Percentiles rank a stretch among this genome's conserved stretches.
phyloP scores from a whole-genome alignment of 2,113 vertebrate genomes.

The Talpa occidentalis region DNA sequence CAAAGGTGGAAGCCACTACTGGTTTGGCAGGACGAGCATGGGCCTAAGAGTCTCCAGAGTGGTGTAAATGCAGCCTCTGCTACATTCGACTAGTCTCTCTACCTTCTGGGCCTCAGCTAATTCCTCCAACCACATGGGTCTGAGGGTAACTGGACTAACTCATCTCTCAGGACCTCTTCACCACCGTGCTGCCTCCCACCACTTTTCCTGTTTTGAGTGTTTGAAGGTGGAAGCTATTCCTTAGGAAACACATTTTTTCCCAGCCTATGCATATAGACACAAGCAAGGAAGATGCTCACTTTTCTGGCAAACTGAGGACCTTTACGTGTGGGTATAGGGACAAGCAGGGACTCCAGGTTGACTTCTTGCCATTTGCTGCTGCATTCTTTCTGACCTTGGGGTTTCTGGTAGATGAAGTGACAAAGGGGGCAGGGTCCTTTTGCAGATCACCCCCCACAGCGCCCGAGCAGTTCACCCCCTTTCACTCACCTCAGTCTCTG shows the following conservation, averaged over 20 bases:
- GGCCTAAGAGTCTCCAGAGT: no score
- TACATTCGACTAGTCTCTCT: rapidly evolving
- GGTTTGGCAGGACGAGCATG: rapidly evolving
- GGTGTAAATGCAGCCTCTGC: rapidly evolving
- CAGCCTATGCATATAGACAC: background rate
- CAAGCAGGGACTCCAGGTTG: background rate
- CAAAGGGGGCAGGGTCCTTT: background rate
- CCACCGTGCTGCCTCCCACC: background rate
- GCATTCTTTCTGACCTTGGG: background rate
- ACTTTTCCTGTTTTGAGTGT: background rate
- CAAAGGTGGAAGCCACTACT: background rate
- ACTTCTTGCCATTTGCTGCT: background rate
- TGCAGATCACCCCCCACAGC: rapidly evolving
- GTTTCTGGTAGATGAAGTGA: background rate
- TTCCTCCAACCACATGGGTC: background rate
- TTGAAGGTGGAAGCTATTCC: no score
- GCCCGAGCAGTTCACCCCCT: rapidly evolving
- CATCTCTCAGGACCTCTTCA: background rate
- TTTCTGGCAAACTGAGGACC: background rate
- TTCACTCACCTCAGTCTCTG: background rate
- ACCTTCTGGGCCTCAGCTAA: background rate
- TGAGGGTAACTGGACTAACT: rapidly evolving
- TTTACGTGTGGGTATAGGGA: rapidly evolving
- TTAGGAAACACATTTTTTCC: background rate
- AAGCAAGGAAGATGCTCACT: background rate